These are phyloP conservation scores for Lithobius niger DNA, from an alignment of 1,140 invertebrate genomes.

Conservation along the genomic window DNA sequence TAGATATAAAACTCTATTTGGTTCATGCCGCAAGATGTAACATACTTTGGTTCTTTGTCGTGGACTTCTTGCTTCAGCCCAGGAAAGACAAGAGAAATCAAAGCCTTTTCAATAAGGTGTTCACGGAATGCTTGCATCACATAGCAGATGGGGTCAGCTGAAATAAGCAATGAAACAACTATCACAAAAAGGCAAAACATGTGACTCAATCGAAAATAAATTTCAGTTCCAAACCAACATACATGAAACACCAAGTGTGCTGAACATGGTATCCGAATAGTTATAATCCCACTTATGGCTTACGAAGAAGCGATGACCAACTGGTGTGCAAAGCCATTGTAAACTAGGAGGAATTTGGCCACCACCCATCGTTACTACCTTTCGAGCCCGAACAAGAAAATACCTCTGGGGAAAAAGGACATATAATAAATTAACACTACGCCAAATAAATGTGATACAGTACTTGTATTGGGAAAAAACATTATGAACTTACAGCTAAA, in stretches of 20 bases:
- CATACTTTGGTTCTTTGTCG: constrained; percentile 8
- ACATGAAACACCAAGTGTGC: constrained; percentile 50
- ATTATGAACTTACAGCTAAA: constrained; percentile 19
- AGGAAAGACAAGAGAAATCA: constrained; percentile 46
- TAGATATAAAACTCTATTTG: no score
- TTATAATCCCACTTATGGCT: constrained; percentile 52
- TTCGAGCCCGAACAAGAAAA: constrained; percentile 30
- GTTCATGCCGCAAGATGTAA: no score
- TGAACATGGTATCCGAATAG: constrained; percentile 41
- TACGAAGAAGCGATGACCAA: constrained; percentile 63
- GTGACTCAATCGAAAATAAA: no score
- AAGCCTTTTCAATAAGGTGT: constrained; percentile 47
- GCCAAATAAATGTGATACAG: no score
- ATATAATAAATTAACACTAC: constrained; percentile 21
- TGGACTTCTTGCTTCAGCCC: constrained; percentile 21
- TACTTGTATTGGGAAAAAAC: no score
- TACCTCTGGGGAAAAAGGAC: constrained; percentile 27
- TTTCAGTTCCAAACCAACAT: no score
- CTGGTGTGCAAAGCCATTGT: constrained; percentile 65
- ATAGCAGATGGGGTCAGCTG: constrained; percentile 32
- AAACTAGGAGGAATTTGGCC: constrained; percentile 33
- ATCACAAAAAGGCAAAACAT: no score
- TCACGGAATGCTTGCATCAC: constrained; percentile 43
- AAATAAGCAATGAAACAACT: constrained; percentile 10
- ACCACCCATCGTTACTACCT: constrained; percentile 23